phyloP scores from a whole-genome alignment of 2,888 invertebrate genomes.

The Rhynchonema sp. region DNA sequence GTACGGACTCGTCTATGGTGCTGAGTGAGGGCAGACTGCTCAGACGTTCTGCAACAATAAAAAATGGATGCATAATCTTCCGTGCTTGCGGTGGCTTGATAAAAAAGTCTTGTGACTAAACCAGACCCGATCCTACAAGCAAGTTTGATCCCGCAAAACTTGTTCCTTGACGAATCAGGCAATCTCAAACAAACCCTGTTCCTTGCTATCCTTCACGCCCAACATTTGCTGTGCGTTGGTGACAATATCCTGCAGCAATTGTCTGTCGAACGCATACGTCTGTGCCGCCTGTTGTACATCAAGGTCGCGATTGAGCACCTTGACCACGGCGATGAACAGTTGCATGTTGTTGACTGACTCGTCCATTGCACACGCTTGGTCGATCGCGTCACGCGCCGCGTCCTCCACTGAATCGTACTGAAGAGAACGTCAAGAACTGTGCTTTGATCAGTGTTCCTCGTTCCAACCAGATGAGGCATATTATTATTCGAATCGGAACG shows the following conservation, averaged over 20 bases:
- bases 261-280: background rate
- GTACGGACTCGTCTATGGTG: background rate
- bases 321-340: conserved; percentile 1
- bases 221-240: background rate
- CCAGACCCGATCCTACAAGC: no score
- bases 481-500: no score
- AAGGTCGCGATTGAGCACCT: conserved; percentile 1
- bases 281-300: background rate
- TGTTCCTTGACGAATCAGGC: background rate
- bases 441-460: no score
- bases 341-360: background rate
- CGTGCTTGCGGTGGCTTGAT: background rate
- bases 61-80: background rate
- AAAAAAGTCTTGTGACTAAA: no score
- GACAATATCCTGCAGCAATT: background rate
- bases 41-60: background rate
- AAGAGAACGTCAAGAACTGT: no score
- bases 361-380: background rate
- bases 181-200: background rate
- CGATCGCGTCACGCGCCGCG: conserved; percentile 1
- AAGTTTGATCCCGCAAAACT: no score
- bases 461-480: no score
- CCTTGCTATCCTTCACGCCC: background rate
- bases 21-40: background rate
- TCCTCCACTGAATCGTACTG: background rate